A percentile compares a stretch with the other conserved stretches of the same genome.
Evolutionary conservation across 53 echinoderm and acorn worm genomes (phyloP).

Genomic region (Pentamera pediparva): DNA sequence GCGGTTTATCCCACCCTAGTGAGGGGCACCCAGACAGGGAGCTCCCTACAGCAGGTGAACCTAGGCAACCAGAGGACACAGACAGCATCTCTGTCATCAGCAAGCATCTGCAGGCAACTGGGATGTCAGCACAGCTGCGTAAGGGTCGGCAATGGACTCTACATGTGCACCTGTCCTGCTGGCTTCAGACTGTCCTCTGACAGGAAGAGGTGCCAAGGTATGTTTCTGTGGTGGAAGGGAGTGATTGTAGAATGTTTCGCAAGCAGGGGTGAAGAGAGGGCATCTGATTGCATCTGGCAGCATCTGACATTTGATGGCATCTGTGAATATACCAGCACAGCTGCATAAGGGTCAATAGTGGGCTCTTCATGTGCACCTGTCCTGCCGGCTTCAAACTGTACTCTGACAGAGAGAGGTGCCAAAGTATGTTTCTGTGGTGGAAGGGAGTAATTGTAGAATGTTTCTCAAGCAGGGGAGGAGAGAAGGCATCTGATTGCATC

Average conservation of each 20-base stretch:
- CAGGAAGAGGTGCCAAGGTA: constrained; percentile 70
- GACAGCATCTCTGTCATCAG: background rate
- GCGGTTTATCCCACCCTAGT: background rate
- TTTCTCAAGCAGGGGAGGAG: too few relatives aligned
- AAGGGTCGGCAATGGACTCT: constrained; percentile 39
- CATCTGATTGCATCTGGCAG: constrained; percentile 32
- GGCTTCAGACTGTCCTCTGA: constrained; percentile 66
- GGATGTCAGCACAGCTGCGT: constrained; percentile 67
- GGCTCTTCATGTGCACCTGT: constrained; percentile 63
- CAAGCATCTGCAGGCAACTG: constrained; percentile 42
- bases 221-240: too few relatives aligned
- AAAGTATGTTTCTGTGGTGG: too few relatives aligned
- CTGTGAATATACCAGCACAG: constrained; percentile 62
- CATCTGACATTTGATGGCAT: too few relatives aligned
- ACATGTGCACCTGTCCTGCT: constrained; percentile 68
- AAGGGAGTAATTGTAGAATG: too few relatives aligned
- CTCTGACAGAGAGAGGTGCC: constrained; percentile 58
- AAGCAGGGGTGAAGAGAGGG: too few relatives aligned
- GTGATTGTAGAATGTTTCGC: too few relatives aligned
- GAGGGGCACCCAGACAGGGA: constrained; percentile 21
- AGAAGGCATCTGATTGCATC: background rate
- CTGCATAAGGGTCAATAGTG: constrained; percentile 45
- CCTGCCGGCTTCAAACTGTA: constrained; percentile 69
- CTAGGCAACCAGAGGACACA: background rate
- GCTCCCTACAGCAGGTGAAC: constrained; percentile 7